Percentiles rank a stretch among this genome's conserved stretches.
Conservation (phyloP, 2,888 invertebrate species). For the Biston stratarius region DNA sequence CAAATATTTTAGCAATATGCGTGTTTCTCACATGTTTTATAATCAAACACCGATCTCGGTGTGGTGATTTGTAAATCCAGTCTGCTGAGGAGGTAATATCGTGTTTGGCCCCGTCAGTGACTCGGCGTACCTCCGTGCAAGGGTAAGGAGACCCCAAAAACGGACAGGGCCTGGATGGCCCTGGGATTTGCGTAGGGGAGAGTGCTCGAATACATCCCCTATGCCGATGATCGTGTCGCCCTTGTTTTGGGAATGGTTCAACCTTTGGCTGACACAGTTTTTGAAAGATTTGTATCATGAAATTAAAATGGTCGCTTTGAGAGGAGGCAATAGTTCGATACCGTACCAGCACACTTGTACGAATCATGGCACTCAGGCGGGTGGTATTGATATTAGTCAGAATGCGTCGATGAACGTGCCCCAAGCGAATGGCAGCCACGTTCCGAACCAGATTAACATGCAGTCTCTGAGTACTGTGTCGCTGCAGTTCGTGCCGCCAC, state of each 20-base stretch:
- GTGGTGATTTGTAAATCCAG: conserved; percentile 50
- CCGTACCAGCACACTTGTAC: conserved; percentile 68
- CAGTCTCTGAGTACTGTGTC: conserved; percentile 68
- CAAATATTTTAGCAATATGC: conserved; percentile 69
- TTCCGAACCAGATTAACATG: conserved; percentile 69
- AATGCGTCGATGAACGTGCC: conserved; percentile 72
- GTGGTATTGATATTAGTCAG: conserved; percentile 68
- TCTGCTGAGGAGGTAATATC: conserved; percentile 39
- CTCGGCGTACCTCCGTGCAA: conserved; percentile 11
- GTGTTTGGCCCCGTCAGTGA: conserved; percentile 15
- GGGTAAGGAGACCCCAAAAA: conserved; percentile 6
- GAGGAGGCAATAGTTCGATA: conserved; percentile 72
- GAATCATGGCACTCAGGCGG: conserved; percentile 69
- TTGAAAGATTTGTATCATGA: conserved; percentile 82
- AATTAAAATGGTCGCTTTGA: conserved; percentile 81
- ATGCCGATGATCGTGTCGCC: conserved; percentile 77
- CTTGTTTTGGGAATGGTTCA: conserved; percentile 83
- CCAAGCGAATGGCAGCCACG: conserved; percentile 62
- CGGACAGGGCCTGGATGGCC: conserved; percentile 41
- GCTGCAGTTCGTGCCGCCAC: conserved; percentile 65
- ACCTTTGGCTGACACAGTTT: conserved; percentile 79
- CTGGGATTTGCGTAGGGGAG: conserved; percentile 35
- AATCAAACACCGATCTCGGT: conserved; percentile 52
- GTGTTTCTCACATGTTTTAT: conserved; percentile 57
- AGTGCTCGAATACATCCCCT: conserved; percentile 50